These are phyloP conservation scores for Lytechinus variegatus DNA, from an alignment of 35 echinoderm and acorn worm species.

Conservation along the genomic window DNA sequence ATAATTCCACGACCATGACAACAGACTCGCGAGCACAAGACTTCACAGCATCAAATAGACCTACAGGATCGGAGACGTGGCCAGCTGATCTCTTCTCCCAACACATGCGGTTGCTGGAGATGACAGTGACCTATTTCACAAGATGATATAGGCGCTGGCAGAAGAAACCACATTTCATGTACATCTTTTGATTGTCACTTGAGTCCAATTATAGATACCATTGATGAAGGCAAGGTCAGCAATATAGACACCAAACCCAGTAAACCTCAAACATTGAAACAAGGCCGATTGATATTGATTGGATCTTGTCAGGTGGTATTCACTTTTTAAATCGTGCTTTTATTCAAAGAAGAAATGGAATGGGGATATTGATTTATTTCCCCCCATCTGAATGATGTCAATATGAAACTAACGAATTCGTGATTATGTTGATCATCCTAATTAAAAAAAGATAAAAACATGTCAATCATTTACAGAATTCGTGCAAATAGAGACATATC, in stretches of 20 bases:
- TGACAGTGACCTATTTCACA: neutral
- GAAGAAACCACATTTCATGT: neutral
- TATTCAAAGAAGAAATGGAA: neutral
- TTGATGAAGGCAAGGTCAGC: neutral
- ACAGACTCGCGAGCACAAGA: too few species aligned
- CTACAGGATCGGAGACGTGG: neutral
- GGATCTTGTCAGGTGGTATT: neutral
- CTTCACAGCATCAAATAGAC: too few species aligned
- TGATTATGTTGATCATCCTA: neutral
- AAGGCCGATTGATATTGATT: neutral
- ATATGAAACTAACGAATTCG: neutral
- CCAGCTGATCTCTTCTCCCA: neutral
- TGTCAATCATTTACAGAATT: too few species aligned
- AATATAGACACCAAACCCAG: neutral
- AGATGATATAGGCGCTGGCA: neutral
- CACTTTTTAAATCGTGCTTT: neutral
- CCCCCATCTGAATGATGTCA: neutral
- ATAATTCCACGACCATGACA: too few species aligned
- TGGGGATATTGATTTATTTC: neutral
- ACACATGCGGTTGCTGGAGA: neutral
- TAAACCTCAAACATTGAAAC: neutral
- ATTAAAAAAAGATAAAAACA: too few species aligned
- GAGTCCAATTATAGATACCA: neutral
- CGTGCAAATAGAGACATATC: too few species aligned
- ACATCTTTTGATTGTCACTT: neutral